Conservation (phyloP, 2,888 invertebrate species). For the Agrotis puta region DNA sequence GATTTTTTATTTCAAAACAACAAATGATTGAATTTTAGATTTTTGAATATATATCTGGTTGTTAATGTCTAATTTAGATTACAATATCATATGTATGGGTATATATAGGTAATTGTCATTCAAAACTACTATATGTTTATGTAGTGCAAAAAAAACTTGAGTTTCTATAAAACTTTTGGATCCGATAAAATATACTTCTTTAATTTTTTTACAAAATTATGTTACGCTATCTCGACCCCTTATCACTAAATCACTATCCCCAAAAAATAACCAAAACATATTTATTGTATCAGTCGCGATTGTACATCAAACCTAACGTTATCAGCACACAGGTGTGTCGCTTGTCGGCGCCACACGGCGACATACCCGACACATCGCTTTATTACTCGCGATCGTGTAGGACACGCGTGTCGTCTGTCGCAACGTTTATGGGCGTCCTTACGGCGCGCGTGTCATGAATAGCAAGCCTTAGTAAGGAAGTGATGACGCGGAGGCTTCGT, state of each 20-base stretch:
- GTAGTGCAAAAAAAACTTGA: no score
- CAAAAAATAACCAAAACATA: conserved; percentile 1
- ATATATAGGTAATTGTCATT: no score
- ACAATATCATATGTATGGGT: no score
- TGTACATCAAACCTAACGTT: conserved; percentile 46
- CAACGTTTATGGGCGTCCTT: conserved; percentile 63
- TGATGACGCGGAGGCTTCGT: conserved; percentile 49
- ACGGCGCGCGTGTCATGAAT: conserved; percentile 70
- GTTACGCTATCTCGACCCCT: not conserved
- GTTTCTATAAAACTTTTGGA: no score
- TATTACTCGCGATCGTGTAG: conserved; percentile 68
- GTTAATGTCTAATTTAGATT: no score
- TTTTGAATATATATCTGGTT: no score
- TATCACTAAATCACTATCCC: conserved; percentile 33
- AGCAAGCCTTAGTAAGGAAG: conserved; percentile 62
- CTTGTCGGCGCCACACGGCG: conserved; percentile 70
- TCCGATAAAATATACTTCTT: no score
- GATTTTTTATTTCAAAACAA: no score
- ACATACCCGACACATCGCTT: conserved; percentile 66
- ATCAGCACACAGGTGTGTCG: conserved; percentile 70
- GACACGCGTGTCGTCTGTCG: conserved; percentile 68
- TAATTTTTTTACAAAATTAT: not conserved
- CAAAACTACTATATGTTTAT: no score
- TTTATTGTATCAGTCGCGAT: conserved; percentile 27
- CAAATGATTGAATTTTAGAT: no score